phyloP scores from a whole-genome alignment of 1,140 invertebrate genomes.

The Achroia grisella region DNA sequence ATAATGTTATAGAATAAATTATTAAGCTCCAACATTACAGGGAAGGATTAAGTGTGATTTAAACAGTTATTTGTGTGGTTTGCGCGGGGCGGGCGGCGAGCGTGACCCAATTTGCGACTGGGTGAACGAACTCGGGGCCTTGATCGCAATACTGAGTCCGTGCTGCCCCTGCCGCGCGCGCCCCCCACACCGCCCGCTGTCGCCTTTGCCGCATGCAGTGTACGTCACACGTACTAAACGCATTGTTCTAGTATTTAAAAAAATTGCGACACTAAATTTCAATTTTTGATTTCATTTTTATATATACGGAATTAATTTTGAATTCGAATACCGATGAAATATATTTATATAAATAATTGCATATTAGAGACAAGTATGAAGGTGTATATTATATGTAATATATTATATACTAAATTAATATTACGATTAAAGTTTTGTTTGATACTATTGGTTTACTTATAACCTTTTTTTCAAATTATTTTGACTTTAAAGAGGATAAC shows the following conservation, averaged over 20 bases:
- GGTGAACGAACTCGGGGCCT: conserved; percentile 67
- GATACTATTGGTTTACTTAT: too few relatives aligned
- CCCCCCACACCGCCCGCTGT: conserved; percentile 12
- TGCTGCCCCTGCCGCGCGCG: conserved; percentile 9
- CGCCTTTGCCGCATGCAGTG: conserved; percentile 7
- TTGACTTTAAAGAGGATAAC: too few relatives aligned
- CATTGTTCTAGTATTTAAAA: conserved; percentile 38
- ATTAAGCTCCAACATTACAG: conserved; percentile 19
- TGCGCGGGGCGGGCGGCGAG: conserved; percentile 34
- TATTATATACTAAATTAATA: too few relatives aligned
- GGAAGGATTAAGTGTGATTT: conserved; percentile 56
- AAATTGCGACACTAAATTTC: not conserved
- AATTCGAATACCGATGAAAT: too few relatives aligned
- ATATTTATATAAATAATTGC: too few relatives aligned
- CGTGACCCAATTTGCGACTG: conserved; percentile 57
- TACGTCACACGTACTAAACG: conserved; percentile 37
- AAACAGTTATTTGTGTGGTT: conserved; percentile 58
- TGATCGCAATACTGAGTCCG: conserved; percentile 36
- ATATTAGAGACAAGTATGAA: conserved; percentile 1
- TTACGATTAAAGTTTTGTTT: too few relatives aligned
- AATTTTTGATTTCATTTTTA: not conserved
- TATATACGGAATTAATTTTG: not conserved
- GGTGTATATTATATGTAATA: too few relatives aligned
- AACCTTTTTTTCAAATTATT: too few relatives aligned
- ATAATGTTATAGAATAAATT: too few relatives aligned